Conservation (phyloP, 2,797 vertebrate species). For the Sparidentex hasta region DNA sequence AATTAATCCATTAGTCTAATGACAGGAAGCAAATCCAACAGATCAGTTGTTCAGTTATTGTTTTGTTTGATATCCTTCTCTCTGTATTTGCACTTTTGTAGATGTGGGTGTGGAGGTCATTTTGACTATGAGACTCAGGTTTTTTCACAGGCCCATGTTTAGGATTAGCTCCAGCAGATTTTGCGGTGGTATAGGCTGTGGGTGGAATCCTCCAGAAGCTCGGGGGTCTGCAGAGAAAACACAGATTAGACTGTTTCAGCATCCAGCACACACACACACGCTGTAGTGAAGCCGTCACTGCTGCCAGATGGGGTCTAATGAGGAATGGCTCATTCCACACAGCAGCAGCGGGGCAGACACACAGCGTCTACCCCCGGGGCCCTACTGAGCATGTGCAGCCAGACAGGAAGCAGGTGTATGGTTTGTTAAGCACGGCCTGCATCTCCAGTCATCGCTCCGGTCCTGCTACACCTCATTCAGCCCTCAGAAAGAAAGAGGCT, state of each 20-base stretch:
- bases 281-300: conserved; percentile 27
- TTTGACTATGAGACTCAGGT: conserved; percentile 11
- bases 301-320: conserved; percentile 70
- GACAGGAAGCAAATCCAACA: background rate
- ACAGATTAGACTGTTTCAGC: conserved; percentile 2
- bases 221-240: background rate
- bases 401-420: conserved; percentile 75
- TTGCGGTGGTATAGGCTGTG: conserved; percentile 20
- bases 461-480: conserved; percentile 49
- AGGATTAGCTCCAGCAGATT: conserved; percentile 26
- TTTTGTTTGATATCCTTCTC: background rate
- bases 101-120: conserved; percentile 14
- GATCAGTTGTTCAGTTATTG: background rate
- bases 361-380: conserved; percentile 30
- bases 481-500: conserved; percentile 25
- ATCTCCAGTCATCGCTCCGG: conserved; percentile 40
- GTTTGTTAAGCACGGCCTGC: conserved; percentile 43
- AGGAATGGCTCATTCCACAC: conserved; percentile 45
- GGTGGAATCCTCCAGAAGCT: conserved; percentile 47
- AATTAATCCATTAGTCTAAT: background rate
- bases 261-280: conserved; percentile 8
- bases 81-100: conserved; percentile 1
- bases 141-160: conserved; percentile 32
- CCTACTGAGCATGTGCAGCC: conserved; percentile 72
- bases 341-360: conserved; percentile 52